A percentile compares a stretch with the other conserved stretches of the same genome.
Evolutionary conservation across 1,140 invertebrate genomes (phyloP).

Genomic region (Drosophila obscura): DNA sequence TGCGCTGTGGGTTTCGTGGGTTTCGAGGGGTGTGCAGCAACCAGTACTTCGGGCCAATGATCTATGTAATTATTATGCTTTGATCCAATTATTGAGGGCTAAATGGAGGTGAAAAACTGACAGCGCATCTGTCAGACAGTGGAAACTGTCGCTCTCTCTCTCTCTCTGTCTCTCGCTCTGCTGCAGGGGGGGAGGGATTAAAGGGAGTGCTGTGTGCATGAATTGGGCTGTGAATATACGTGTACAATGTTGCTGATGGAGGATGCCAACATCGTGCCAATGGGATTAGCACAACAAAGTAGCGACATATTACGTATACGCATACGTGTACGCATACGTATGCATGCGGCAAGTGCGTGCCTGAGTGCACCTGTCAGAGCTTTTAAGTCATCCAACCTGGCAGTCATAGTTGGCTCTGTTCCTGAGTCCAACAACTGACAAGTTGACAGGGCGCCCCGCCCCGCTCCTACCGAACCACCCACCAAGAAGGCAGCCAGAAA

Average conservation of each 20-base stretch:
- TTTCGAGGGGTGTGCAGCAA: neutral
- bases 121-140: neutral
- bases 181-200: neutral
- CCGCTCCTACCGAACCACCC: too few species aligned
- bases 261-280: slow-evolving; percentile 39
- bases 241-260: slow-evolving; percentile 47
- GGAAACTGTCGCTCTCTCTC: too few species aligned
- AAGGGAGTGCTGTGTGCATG: slow-evolving; percentile 8
- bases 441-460: slow-evolving; percentile 51
- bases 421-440: slow-evolving; percentile 64
- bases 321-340: neutral
- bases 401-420: slow-evolving; percentile 57
- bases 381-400: slow-evolving; percentile 51
- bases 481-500: slow-evolving; percentile 14
- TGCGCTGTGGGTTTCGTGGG: neutral
- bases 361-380: slow-evolving; percentile 71
- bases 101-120: too few species aligned
- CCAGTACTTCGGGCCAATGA: neutral
- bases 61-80: neutral
- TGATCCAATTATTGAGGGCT: neutral
- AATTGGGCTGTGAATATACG: slow-evolving; percentile 15
- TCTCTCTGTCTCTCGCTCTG: too few species aligned
- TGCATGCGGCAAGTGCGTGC: slow-evolving; percentile 64
- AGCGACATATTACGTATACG: slow-evolving; percentile 8
- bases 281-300: slow-evolving; percentile 67